Evolutionary conservation across 2,113 vertebrate species (phyloP).

Genomic region (Vireo altiloquus): DNA sequence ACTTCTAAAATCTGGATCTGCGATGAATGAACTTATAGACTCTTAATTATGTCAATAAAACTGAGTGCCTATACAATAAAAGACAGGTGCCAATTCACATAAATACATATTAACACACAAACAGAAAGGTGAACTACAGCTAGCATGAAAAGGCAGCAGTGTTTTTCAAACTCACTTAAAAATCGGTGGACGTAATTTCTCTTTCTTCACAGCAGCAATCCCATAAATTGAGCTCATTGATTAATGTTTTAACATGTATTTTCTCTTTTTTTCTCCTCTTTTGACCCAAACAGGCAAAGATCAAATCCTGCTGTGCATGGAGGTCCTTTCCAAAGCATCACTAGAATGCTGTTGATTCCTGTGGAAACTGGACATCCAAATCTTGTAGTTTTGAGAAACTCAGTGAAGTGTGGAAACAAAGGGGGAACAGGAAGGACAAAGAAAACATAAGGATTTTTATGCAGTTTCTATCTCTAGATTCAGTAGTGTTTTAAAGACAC

Average conservation of each 20-base stretch:
- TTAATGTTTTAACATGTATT: not conserved
- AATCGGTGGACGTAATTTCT: not conserved
- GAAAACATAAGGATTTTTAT: not conserved
- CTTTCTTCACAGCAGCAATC: not conserved
- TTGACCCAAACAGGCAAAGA: not conserved
- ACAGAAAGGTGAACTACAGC: not conserved
- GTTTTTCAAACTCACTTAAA: not conserved
- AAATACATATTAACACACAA: not conserved
- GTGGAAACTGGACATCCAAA: not conserved
- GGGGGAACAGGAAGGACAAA: not conserved
- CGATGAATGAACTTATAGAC: slow-evolving; percentile 15
- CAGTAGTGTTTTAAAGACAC: not conserved
- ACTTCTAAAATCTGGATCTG: not conserved
- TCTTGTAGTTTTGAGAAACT: not conserved
- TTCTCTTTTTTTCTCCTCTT: not conserved
- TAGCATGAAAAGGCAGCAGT: not conserved
- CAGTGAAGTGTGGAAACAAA: not conserved
- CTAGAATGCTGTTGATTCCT: not conserved
- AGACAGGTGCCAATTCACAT: not conserved
- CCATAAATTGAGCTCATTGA: not conserved
- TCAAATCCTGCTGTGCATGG: not conserved
- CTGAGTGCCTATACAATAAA: not conserved
- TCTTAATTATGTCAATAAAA: slow-evolving; percentile 2
- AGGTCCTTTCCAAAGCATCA: not conserved
- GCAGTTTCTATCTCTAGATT: not conserved